Percentiles rank a stretch among this genome's conserved stretches.
Evolutionary conservation across 2,797 vertebrate species (phyloP).

Genomic region (Lepilemur ruficaudatus): DNA sequence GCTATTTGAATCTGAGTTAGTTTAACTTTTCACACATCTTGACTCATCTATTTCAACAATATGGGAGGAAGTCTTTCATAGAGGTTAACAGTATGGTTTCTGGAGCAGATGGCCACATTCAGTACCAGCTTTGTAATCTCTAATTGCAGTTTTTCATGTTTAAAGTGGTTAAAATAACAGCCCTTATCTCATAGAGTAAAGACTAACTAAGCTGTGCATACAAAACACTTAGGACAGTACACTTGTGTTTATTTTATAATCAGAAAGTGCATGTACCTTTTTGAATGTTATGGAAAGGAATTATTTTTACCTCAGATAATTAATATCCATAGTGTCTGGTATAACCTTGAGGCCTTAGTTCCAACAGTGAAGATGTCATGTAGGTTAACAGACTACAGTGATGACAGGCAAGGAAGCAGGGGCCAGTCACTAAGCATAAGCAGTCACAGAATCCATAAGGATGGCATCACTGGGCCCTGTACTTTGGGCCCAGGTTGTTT

Average conservation of each 20-base stretch:
- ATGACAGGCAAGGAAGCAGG: not conserved
- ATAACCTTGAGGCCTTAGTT: not conserved
- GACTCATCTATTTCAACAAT: not conserved
- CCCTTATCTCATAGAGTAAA: not conserved
- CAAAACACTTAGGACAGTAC: not conserved
- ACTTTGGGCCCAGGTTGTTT: not conserved
- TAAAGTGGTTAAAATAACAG: slow-evolving; percentile 2
- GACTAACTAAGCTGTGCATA: not conserved
- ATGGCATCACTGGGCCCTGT: not conserved
- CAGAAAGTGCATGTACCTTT: not conserved
- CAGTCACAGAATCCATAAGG: not conserved
- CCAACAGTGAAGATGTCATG: not conserved
- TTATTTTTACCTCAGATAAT: not conserved
- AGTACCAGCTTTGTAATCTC: not conserved
- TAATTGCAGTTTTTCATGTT: not conserved
- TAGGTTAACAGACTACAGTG: not conserved
- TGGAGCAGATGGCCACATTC: not conserved
- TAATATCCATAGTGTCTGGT: not conserved
- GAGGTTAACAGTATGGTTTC: not conserved
- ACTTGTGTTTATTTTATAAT: not conserved
- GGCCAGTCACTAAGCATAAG: not conserved
- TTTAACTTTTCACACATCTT: slow-evolving; percentile 20
- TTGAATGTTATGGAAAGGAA: not conserved
- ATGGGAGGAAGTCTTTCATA: not conserved
- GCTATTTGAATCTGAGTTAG: not conserved